phyloP scores from a whole-genome alignment of 2,888 invertebrate genomes.

The Apamea crenata region DNA sequence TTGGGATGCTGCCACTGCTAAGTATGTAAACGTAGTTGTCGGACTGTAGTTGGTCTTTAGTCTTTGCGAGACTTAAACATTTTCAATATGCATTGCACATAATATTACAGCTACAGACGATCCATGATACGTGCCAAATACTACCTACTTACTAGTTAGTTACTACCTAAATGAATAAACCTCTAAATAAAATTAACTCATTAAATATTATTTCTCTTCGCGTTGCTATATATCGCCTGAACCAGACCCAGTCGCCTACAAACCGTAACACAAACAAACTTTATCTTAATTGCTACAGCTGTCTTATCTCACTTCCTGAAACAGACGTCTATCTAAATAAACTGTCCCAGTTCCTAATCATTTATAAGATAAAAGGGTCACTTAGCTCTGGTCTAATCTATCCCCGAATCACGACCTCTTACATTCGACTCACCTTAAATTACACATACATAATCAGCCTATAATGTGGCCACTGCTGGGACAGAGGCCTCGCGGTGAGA shows the following conservation, averaged over 20 bases:
- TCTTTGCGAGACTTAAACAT: background rate
- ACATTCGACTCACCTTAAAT: constrained; percentile 19
- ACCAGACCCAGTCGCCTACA: constrained; percentile 25
- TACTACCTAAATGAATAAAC: background rate
- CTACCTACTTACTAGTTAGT: background rate
- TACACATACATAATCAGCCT: background rate
- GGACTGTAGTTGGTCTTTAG: background rate
- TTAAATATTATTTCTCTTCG: background rate
- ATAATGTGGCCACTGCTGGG: too few relatives aligned
- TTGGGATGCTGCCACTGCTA: background rate
- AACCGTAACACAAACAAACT: background rate
- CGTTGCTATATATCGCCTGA: background rate
- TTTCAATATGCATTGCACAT: background rate
- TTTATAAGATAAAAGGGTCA: constrained; percentile 30
- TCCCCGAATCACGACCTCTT: background rate
- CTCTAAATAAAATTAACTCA: background rate
- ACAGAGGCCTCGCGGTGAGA: background rate
- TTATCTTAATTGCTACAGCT: constrained; percentile 25
- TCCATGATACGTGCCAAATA: background rate
- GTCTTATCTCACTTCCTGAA: constrained; percentile 50
- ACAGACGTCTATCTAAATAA: constrained; percentile 16
- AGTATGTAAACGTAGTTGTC: background rate
- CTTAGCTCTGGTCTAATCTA: constrained; percentile 31
- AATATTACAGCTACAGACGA: constrained; percentile 1
- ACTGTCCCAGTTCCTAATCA: constrained; percentile 3